Evolutionary conservation across 2,113 vertebrate species (phyloP), one percentile per base, ranked within the genome.

Genomic region (Stegastes partitus): DNA sequence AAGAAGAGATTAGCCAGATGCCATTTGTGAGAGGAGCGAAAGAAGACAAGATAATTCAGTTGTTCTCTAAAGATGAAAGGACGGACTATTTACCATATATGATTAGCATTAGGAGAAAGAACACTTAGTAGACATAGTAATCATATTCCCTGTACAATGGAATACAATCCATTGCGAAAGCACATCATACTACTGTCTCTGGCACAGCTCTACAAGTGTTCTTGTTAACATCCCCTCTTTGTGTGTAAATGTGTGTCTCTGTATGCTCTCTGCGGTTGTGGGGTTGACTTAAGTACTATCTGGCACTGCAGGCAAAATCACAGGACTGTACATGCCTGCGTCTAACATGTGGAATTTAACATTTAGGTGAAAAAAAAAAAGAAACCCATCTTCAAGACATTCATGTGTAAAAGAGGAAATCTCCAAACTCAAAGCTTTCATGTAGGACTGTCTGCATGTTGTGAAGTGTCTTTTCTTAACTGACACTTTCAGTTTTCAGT

Each of bases 321-420:
- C 63, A 86, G 57, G 81, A 78, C 73, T 44, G 59, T 56, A 79
- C 78, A 88, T 82, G 79, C 72, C 77, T 84, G 51, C 1, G 23
- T 82, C 21, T 53, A 55, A 55, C 62, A 66, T 85, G 90, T 77
- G 83, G 83, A 90, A 92, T 91, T 79, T 88, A 79, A 85, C 86
- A 84, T 87, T 85, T 64, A 37, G 58, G 65, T 89, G 88, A 34
- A 77, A 77, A 72, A 66, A 75, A 77, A 72, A 79, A 45, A 2
- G 11, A 57, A 87, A 37, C 8, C 1, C 0, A 0, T 63, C 56
- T 39, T 56, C 26, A 77, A 26, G 66, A 34, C 73, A 55, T 34
- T 57, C 16, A 11, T 37, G 11, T 72, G 44, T 28, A 37, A 21
- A 16, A 37, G 1, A 28, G 53, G 5, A 44, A 37, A 50, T 18